phyloP scores from a whole-genome alignment of 2,797 vertebrate genomes.

The Apogon hyalosoma region DNA sequence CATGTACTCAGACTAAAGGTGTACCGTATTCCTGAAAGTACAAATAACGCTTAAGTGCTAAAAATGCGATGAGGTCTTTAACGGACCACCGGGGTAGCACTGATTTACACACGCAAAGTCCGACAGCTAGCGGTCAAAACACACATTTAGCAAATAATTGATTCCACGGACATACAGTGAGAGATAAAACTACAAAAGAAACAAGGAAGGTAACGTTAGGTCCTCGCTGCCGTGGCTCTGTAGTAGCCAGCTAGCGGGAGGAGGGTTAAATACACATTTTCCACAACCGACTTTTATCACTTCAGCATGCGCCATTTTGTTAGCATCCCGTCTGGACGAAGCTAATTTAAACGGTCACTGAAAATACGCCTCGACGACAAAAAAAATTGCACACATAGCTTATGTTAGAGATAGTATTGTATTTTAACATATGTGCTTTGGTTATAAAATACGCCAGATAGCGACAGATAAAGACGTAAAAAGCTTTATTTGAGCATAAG shows the following conservation, averaged over 20 bases:
- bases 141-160: background rate
- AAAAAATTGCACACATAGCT: fast-evolving
- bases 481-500: background rate
- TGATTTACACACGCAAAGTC: conserved; percentile 19
- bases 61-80: conserved; percentile 30
- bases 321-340: conserved; percentile 60
- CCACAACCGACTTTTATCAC: conserved; percentile 53
- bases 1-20: background rate
- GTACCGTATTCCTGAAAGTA: conserved; percentile 5
- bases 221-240: background rate
- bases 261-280: conserved; percentile 48
- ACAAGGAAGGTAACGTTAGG: background rate
- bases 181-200: background rate
- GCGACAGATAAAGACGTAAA: background rate
- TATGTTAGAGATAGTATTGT: fast-evolving
- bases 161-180: fast-evolving
- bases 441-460: background rate
- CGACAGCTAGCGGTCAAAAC: conserved; percentile 17
- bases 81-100: conserved; percentile 50
- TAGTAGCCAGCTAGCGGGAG: conserved; percentile 26
- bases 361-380: background rate
- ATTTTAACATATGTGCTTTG: background rate
- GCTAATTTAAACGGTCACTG: conserved; percentile 48
- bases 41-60: conserved; percentile 8
- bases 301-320: conserved; percentile 82